phyloP scores from a whole-genome alignment of 2,797 vertebrate species.

The Acanthurus lineatus region DNA sequence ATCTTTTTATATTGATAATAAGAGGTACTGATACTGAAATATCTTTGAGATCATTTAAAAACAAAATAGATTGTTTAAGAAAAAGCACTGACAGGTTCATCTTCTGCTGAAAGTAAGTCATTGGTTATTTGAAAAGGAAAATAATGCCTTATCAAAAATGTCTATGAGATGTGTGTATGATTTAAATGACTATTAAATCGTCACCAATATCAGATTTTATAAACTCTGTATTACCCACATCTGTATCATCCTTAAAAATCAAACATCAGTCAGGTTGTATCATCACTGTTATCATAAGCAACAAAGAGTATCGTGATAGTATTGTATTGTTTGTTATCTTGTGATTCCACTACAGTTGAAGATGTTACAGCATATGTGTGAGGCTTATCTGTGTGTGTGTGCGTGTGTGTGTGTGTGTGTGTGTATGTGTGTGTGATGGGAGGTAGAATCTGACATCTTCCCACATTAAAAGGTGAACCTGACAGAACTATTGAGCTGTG shows the following conservation, averaged over 20 bases:
- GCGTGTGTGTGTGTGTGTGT: slow-evolving; percentile 10
- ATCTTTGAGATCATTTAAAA: too few species aligned
- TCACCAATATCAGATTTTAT: background rate
- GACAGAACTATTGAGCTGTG: slow-evolving; percentile 80
- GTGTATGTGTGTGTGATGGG: slow-evolving; percentile 5
- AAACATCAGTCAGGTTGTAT: background rate
- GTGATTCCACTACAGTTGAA: slow-evolving; percentile 34
- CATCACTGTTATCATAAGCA: slow-evolving; percentile 1
- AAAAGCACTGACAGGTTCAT: background rate
- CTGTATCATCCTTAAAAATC: background rate
- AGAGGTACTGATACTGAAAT: too few species aligned
- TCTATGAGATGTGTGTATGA: too few species aligned
- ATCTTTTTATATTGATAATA: too few species aligned
- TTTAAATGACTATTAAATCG: background rate
- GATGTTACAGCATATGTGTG: slow-evolving; percentile 23
- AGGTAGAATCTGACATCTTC: slow-evolving; percentile 61
- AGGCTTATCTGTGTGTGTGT: slow-evolving; percentile 13
- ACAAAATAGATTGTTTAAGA: too few species aligned
- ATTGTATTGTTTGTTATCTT: slow-evolving; percentile 13
- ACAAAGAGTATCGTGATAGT: background rate
- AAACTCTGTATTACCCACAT: background rate
- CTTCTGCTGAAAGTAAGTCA: background rate
- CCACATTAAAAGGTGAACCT: slow-evolving; percentile 75
- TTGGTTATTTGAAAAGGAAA: background rate
- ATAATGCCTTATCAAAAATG: background rate